These are phyloP conservation scores for Malurus elegans DNA, from an alignment of 2,113 vertebrate genomes.

Conservation along the genomic window DNA sequence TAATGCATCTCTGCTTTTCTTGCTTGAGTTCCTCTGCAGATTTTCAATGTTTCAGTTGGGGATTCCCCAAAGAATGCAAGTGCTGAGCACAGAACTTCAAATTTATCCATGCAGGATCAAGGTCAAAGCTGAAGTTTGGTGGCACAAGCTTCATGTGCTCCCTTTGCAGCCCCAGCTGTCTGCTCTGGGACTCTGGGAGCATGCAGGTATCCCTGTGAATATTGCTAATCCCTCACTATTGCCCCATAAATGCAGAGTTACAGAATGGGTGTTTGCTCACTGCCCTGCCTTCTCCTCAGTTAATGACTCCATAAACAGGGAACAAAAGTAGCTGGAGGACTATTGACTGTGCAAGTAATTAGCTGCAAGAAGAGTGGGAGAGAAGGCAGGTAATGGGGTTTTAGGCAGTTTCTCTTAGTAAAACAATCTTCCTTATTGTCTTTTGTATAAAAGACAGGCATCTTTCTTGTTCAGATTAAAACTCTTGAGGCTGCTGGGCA, in stretches of 20 bases:
- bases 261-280: background rate
- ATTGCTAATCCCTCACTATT: background rate
- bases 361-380: background rate
- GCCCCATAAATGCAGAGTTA: background rate
- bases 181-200: accelerated
- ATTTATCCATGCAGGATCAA: background rate
- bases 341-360: background rate
- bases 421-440: background rate
- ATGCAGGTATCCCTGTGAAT: background rate
- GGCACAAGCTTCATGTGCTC: background rate
- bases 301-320: background rate
- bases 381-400: background rate
- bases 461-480: background rate
- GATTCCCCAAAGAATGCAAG: background rate
- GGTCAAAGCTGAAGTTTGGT: background rate
- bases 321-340: background rate
- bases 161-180: background rate
- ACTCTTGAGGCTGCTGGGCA: background rate
- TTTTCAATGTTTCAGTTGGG: background rate
- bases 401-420: background rate
- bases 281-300: background rate
- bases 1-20: background rate
- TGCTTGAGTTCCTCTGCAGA: background rate
- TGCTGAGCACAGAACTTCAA: background rate
- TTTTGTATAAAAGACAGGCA: background rate